phyloP scores from a whole-genome alignment of 2,888 invertebrate species.

The Hipparchia sbordonii region DNA sequence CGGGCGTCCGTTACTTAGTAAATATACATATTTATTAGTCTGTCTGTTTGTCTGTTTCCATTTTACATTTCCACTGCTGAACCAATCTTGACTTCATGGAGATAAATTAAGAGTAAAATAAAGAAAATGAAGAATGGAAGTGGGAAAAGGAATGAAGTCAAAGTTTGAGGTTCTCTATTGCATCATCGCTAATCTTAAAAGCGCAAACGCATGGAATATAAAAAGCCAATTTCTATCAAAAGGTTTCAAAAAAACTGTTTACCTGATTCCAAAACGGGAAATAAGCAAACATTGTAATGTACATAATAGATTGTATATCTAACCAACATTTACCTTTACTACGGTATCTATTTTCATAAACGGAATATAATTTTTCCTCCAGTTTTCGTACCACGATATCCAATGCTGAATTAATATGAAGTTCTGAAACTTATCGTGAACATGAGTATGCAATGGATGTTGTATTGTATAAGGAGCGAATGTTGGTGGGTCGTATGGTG shows the following conservation, averaged over 20 bases:
- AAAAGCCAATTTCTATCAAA: too few species aligned
- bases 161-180: too few species aligned
- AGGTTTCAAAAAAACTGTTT: constrained; percentile 15
- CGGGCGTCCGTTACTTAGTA: neutral
- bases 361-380: constrained; percentile 41
- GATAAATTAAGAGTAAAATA: too few species aligned
- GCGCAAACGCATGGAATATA: too few species aligned
- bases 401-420: constrained; percentile 5
- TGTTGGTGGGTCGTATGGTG: neutral
- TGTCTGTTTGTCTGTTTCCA: too few species aligned
- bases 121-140: too few species aligned
- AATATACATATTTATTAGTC: neutral
- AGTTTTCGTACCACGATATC: neutral
- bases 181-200: too few species aligned
- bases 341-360: constrained; percentile 31
- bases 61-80: too few species aligned
- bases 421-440: neutral
- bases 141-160: too few species aligned
- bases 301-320: constrained; percentile 18
- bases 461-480: constrained; percentile 19
- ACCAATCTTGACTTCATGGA: too few species aligned
- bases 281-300: constrained; percentile 60
- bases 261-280: constrained; percentile 51
- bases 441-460: constrained; percentile 34
- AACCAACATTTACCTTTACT: constrained; percentile 6